Evolutionary conservation across 2,888 invertebrate species (phyloP).

Genomic region (Rhagium mordax): DNA sequence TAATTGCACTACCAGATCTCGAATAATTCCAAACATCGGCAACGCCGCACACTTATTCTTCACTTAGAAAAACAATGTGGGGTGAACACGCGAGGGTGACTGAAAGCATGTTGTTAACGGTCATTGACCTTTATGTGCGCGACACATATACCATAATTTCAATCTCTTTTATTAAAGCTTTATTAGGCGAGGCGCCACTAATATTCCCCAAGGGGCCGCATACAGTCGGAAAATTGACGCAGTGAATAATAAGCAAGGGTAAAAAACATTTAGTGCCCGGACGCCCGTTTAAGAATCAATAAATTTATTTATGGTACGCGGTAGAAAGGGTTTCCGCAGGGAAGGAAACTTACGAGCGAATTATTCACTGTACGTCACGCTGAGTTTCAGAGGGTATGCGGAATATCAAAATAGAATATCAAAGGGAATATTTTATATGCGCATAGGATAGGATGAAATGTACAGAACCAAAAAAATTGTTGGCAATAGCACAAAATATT

Average conservation of each 20-base stretch:
- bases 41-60: background rate
- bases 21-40: background rate
- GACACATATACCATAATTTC: constrained; percentile 40
- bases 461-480: too few relatives aligned
- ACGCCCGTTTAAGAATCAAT: background rate
- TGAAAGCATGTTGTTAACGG: constrained; percentile 38
- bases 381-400: background rate
- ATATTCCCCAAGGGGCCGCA: constrained; percentile 2
- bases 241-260: background rate
- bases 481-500: too few relatives aligned
- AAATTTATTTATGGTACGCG: background rate
- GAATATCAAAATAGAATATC: background rate
- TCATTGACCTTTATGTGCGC: constrained; percentile 39
- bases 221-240: background rate
- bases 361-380: background rate
- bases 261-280: background rate
- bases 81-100: constrained; percentile 24
- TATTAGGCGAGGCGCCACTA: constrained; percentile 29
- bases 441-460: too few relatives aligned
- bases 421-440: background rate
- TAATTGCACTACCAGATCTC: too few relatives aligned
- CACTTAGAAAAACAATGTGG: background rate
- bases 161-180: constrained; percentile 14
- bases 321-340: background rate
- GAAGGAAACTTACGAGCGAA: background rate